Conservation (phyloP, 2,113 vertebrate species). For the Equus quagga region DNA sequence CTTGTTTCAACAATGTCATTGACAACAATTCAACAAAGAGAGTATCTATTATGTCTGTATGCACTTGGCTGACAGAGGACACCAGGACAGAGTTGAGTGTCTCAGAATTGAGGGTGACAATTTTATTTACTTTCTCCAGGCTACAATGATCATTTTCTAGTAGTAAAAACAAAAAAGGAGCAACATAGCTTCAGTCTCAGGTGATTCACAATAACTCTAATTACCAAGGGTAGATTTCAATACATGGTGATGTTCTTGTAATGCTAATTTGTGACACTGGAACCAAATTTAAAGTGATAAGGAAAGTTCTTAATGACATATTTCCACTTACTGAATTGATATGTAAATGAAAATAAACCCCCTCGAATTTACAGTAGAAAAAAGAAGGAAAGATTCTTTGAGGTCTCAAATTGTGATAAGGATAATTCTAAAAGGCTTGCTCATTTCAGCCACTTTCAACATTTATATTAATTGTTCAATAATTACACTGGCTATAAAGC, state of each 20-base stretch:
- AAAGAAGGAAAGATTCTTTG: neutral
- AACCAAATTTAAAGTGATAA: neutral
- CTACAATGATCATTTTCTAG: neutral
- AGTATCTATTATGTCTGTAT: neutral
- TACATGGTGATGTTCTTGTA: neutral
- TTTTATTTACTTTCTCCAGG: neutral
- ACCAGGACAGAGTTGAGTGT: neutral
- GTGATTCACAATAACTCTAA: neutral
- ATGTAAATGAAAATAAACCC: neutral
- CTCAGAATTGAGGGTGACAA: neutral
- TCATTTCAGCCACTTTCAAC: neutral
- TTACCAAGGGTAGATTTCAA: neutral
- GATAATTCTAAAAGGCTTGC: neutral
- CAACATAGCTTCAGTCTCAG: neutral
- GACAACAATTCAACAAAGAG: neutral
- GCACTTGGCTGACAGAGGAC: neutral
- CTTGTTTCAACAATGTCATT: neutral
- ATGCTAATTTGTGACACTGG: conserved; percentile 1
- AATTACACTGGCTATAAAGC: neutral
- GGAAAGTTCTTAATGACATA: neutral
- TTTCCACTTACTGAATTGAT: neutral
- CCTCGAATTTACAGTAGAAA: neutral
- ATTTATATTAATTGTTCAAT: neutral
- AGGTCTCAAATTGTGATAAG: neutral
- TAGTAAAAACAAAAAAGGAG: neutral